phyloP scores from a whole-genome alignment of 1,140 invertebrate genomes.

The Drosophila bipectinata region DNA sequence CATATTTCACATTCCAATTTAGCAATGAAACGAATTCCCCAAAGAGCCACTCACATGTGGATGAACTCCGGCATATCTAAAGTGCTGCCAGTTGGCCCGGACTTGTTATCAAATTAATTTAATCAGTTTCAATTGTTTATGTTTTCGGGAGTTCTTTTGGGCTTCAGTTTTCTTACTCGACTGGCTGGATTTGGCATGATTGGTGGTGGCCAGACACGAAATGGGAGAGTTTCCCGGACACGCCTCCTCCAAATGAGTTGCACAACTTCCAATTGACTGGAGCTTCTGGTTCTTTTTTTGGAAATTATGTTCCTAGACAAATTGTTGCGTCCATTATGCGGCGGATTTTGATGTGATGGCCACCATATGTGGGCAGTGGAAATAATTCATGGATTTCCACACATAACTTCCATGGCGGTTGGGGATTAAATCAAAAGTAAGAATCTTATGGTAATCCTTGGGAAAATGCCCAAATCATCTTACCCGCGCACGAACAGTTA shows the following conservation, averaged over 20 bases:
- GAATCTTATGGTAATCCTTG: conserved; percentile 40
- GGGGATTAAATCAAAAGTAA: conserved; percentile 36
- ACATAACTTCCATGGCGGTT: conserved; percentile 15
- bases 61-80: conserved; percentile 59
- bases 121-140: conserved; percentile 82
- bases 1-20: conserved; percentile 68
- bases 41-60: conserved; percentile 12
- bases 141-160: conserved; percentile 28
- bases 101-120: conserved; percentile 78
- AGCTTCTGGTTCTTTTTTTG: conserved; percentile 30
- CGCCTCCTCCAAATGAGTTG: conserved; percentile 34
- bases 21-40: conserved; percentile 42
- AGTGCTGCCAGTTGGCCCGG: conserved; percentile 43
- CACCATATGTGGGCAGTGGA: conserved; percentile 38
- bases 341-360: conserved; percentile 43
- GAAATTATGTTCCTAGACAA: conserved; percentile 56
- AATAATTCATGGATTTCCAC: conserved; percentile 10
- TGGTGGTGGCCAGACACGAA: conserved; percentile 69
- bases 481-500: conserved; percentile 36
- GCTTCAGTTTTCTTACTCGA: conserved; percentile 16
- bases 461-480: conserved; percentile 65
- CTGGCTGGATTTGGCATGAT: conserved; percentile 62
- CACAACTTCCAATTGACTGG: conserved; percentile 65
- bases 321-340: conserved; percentile 62
- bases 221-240: conserved; percentile 40